phyloP scores from a whole-genome alignment of 2,113 vertebrate species.

The Hydrolagus affinis region DNA sequence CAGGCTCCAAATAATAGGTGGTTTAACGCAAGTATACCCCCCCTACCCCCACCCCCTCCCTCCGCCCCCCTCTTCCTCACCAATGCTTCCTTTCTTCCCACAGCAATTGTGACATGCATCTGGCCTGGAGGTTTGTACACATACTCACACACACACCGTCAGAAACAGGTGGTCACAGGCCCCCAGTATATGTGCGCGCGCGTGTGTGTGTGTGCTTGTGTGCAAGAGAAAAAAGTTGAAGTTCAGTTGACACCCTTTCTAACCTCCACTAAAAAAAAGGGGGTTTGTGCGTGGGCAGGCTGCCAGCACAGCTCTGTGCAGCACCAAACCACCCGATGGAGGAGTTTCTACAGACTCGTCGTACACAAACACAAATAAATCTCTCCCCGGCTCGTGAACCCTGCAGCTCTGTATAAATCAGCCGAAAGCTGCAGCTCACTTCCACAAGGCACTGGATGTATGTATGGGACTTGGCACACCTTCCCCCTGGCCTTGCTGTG shows the following conservation, averaged over 20 bases:
- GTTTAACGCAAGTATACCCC: too few relatives aligned
- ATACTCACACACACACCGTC: background rate
- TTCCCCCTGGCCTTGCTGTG: slow-evolving; percentile 61
- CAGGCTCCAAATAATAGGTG: slow-evolving; percentile 29
- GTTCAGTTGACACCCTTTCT: slow-evolving; percentile 26
- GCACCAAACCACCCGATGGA: slow-evolving; percentile 50
- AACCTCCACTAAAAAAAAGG: slow-evolving; percentile 19
- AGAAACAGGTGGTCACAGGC: slow-evolving; percentile 30
- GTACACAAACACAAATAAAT: slow-evolving; percentile 70
- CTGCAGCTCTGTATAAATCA: slow-evolving; percentile 38
- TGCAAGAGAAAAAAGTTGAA: slow-evolving; percentile 14
- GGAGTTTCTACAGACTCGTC: slow-evolving; percentile 64
- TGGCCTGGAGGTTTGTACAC: slow-evolving; percentile 10
- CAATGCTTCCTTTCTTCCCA: slow-evolving; percentile 26
- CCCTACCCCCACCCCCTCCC: too few relatives aligned
- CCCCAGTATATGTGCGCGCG: background rate
- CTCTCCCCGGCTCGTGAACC: slow-evolving; percentile 65
- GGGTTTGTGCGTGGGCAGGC: slow-evolving; percentile 39
- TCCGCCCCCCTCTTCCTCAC: slow-evolving; percentile 25
- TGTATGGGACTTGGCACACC: slow-evolving; percentile 56
- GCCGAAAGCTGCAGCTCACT: slow-evolving; percentile 26
- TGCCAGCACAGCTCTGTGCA: slow-evolving; percentile 52
- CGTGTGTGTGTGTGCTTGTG: background rate
- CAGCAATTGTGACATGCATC: slow-evolving; percentile 30
- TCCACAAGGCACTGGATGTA: slow-evolving; percentile 1